Evolutionary conservation across 1,140 invertebrate species (phyloP).

Genomic region (Drosophila virilis): DNA sequence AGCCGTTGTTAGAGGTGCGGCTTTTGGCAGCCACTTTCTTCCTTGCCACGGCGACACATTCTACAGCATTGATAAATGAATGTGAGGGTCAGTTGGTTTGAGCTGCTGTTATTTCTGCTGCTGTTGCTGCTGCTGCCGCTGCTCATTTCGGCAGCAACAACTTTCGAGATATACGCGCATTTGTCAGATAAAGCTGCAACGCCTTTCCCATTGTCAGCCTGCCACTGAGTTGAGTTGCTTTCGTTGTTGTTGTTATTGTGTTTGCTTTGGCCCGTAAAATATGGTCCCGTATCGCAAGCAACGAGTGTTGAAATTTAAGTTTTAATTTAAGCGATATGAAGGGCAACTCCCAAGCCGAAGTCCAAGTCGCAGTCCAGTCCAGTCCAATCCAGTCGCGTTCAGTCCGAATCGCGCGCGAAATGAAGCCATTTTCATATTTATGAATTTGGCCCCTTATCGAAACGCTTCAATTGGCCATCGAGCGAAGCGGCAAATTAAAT

Average conservation of each 20-base stretch:
- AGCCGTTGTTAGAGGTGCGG: constrained; percentile 56
- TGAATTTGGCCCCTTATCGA: constrained; percentile 76
- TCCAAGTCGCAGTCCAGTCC: constrained; percentile 7
- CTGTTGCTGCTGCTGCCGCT: constrained; percentile 15
- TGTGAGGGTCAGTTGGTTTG: constrained; percentile 75
- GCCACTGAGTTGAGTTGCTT: constrained; percentile 46
- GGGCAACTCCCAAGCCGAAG: constrained; percentile 43
- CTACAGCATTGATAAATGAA: constrained; percentile 72
- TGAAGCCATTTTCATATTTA: constrained; percentile 83
- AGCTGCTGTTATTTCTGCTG: constrained; percentile 16
- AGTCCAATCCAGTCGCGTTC: constrained; percentile 26
- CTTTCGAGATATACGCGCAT: constrained; percentile 80
- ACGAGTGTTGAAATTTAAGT: constrained; percentile 81
- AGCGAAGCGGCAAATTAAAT: constrained; percentile 72
- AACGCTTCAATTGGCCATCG: constrained; percentile 77
- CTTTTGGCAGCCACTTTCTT: constrained; percentile 53
- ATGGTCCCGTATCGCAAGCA: constrained; percentile 64
- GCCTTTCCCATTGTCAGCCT: constrained; percentile 76
- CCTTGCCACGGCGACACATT: constrained; percentile 52
- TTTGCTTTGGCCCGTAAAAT: constrained; percentile 62
- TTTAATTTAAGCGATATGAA: constrained; percentile 81
- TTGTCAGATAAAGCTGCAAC: constrained; percentile 79
- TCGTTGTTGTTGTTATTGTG: constrained; percentile 25
- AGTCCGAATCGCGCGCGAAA: constrained; percentile 49
- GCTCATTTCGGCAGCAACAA: constrained; percentile 58